phyloP scores from a whole-genome alignment of 2,888 invertebrate species.

The Linnaemya tessellans region DNA sequence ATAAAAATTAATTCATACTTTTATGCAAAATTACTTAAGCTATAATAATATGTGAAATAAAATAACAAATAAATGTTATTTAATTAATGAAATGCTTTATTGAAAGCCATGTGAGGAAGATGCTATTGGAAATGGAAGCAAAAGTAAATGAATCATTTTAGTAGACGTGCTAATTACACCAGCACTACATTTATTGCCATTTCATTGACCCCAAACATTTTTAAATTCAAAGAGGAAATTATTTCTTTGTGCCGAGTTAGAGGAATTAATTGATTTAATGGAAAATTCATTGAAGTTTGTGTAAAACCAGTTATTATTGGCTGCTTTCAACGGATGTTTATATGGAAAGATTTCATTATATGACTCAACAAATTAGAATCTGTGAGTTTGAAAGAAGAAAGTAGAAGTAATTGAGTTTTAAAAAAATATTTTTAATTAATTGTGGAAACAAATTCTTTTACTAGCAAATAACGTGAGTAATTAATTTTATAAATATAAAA shows the following conservation, averaged over 20 bases:
- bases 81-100: slow-evolving; percentile 38
- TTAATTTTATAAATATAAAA: background rate
- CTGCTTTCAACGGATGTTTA: slow-evolving; percentile 11
- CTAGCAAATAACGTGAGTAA: background rate
- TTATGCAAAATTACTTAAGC: background rate
- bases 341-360: background rate
- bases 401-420: background rate
- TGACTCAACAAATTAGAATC: background rate
- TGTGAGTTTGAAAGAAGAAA: background rate
- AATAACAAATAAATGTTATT: slow-evolving; percentile 5
- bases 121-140: slow-evolving; percentile 26
- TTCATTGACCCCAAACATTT: slow-evolving; percentile 34
- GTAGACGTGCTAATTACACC: slow-evolving; percentile 18
- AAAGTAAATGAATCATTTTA: slow-evolving; percentile 4
- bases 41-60: background rate
- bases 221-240: slow-evolving; percentile 37
- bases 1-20: background rate
- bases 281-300: background rate
- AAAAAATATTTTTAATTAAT: background rate
- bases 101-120: slow-evolving; percentile 13
- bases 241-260: background rate
- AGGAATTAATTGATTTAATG: background rate
- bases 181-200: background rate
- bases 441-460: background rate
- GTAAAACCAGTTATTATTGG: background rate